Evolutionary conservation across 1,140 invertebrate species (phyloP), one percentile per base, ranked within the genome.

Genomic region (Delia radicum): DNA sequence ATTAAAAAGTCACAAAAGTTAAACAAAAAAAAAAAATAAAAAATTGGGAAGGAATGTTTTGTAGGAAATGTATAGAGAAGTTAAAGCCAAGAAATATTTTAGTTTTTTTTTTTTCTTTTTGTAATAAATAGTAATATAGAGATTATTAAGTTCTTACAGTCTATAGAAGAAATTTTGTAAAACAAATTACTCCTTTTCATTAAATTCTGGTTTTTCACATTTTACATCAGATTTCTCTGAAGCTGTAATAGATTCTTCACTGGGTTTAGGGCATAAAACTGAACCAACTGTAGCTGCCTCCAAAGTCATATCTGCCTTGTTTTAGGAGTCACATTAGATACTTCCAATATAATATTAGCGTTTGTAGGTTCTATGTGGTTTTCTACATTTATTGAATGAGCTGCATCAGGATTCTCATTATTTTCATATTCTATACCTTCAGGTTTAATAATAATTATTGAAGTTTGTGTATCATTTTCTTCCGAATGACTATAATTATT

Each of bases 381-480:
- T 55, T 55, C 48, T 21, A 55, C 24, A 55, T 55, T 24, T 55
- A 55, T 3, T 2, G 48, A 7, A 55, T 55, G 48, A 55, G 48
- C 21, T 69, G 81, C 81, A 0, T 77, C 81, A 0, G 83, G 83
- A 74, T 83, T 85, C 67, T 85, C 83, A 71, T 85, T 83, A 42
- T 85, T 85, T 55, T 84, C 83, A 69, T 80, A 81, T 33, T 84
- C 67, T 3, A 67, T 33, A 10, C 27, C 37, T 55, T 55, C 48
- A 21, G 48, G 5, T 55, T 55, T 55, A 55, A 55, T 55, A 21
- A 55, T 8, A 4, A 21, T 18, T 55, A 24, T 4, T 55, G 48
- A 48, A 15, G 21, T n/a, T 24, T 15, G 15, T 18, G 48, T 8
- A 48, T 10, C 26, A 46, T 48, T 33, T 1, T 15, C 62, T 37